Conservation (phyloP, 2,888 invertebrate species). For the Rhingia rostrata region DNA sequence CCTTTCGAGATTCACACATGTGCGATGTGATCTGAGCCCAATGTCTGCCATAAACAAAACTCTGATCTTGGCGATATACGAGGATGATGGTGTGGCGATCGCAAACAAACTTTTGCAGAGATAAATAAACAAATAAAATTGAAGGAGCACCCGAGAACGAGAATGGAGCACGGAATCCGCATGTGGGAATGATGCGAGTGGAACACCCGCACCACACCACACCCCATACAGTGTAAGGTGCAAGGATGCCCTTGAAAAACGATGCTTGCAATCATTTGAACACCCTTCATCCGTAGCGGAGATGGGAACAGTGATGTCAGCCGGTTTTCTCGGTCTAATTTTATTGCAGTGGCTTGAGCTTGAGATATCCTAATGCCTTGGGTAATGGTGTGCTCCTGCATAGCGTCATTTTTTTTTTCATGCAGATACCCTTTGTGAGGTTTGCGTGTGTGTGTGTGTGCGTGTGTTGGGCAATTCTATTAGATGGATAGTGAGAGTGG, state of each 20-base stretch:
- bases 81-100: conserved; percentile 13
- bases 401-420: neutral
- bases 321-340: conserved; percentile 38
- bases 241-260: conserved; percentile 59
- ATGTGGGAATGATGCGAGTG: conserved; percentile 12
- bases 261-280: conserved; percentile 27
- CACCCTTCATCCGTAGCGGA: neutral
- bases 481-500: conserved; percentile 46
- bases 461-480: conserved; percentile 4
- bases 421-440: neutral
- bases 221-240: conserved; percentile 12
- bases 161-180: conserved; percentile 10
- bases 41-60: conserved; percentile 50
- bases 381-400: neutral
- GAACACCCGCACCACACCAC: conserved; percentile 1
- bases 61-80: conserved; percentile 17
- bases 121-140: conserved; percentile 51
- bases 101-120: conserved; percentile 17
- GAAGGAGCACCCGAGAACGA: conserved; percentile 16
- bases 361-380: conserved; percentile 23
- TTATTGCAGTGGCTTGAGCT: conserved; percentile 15
- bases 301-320: neutral
- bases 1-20: conserved; percentile 19
- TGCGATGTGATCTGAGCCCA: conserved; percentile 31
- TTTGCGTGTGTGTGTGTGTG: neutral